Evolutionary conservation across 2,888 invertebrate species (phyloP).

Genomic region (Caenorhabditis parvicauda): DNA sequence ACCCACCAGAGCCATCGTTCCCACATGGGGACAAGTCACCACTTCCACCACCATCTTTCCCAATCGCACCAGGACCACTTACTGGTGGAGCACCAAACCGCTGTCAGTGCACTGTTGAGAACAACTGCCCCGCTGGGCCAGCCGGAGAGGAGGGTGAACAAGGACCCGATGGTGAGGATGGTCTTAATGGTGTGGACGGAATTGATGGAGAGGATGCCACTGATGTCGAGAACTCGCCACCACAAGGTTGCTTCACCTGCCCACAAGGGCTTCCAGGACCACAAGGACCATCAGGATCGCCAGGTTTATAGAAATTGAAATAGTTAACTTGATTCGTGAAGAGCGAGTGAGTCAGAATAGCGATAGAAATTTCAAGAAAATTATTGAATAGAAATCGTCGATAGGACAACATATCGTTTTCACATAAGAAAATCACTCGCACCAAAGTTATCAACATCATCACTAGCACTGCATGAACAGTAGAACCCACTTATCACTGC

Average conservation of each 20-base stretch:
- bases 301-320: no score
- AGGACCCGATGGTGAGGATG: conserved; percentile 42
- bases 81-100: conserved; percentile 6
- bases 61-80: conserved; percentile 9
- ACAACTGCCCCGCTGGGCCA: conserved; percentile 50
- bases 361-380: no score
- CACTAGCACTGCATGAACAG: no score
- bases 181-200: conserved; percentile 46
- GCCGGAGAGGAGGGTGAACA: conserved; percentile 38
- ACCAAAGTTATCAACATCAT: no score
- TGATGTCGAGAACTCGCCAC: conserved; percentile 43
- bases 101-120: conserved; percentile 43
- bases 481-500: no score
- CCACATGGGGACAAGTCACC: conserved; percentile 23
- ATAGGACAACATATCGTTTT: no score
- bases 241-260: conserved; percentile 54
- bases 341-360: no score
- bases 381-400: no score
- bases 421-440: no score
- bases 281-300: conserved; percentile 33
- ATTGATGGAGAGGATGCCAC: conserved; percentile 49
- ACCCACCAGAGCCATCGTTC: conserved; percentile 19
- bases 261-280: conserved; percentile 47
- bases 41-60: conserved; percentile 18
- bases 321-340: no score